Conservation (phyloP, 2,888 invertebrate species). For the Tribolium freemani region DNA sequence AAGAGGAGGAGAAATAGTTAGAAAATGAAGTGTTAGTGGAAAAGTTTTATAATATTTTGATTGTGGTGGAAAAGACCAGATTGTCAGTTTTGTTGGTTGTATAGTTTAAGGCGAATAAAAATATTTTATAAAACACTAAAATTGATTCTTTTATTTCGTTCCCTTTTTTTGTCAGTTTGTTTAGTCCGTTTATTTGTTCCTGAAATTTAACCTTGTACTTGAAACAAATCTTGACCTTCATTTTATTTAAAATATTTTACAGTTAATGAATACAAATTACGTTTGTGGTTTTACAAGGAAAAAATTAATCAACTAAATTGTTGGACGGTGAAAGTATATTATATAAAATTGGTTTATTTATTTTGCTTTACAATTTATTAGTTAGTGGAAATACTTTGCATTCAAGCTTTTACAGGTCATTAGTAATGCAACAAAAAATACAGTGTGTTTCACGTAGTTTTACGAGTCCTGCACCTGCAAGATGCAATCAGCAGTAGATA, state of each 20-base stretch:
- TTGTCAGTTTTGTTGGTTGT: not conserved
- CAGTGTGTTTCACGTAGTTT: too few species aligned
- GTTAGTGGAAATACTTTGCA: too few species aligned
- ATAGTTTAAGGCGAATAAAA: not conserved
- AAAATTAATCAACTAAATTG: not conserved
- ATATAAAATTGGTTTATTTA: not conserved
- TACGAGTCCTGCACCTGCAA: too few species aligned
- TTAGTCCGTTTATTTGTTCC: not conserved
- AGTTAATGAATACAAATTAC: not conserved
- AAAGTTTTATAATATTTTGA: too few species aligned
- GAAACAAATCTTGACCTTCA: not conserved
- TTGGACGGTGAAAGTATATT: not conserved
- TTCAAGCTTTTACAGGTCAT: too few species aligned
- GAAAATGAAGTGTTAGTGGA: too few species aligned
- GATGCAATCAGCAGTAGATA: too few species aligned
- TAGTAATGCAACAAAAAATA: too few species aligned
- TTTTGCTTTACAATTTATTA: not conserved
- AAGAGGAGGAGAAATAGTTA: slow-evolving; percentile 30
- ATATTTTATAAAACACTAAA: not conserved
- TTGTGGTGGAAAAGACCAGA: not conserved
- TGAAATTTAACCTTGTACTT: not conserved
- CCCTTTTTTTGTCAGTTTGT: not conserved
- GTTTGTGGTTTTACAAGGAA: not conserved
- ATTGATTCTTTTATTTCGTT: not conserved
- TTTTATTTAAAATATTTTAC: not conserved